Conservation (phyloP, 2,797 vertebrate genomes). For the Aldrovandia affinis region DNA sequence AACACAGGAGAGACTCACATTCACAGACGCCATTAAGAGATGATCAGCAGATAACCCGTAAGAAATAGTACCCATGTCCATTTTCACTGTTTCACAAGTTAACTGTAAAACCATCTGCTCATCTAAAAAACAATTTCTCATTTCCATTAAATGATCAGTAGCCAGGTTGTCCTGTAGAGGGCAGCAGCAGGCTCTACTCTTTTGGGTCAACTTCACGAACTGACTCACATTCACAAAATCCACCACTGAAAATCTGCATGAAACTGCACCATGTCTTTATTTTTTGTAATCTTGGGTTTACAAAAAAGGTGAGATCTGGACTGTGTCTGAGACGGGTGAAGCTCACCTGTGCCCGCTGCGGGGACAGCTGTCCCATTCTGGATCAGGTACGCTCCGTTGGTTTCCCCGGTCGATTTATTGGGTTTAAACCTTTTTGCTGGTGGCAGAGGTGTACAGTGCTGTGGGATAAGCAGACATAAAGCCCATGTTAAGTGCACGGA, state of each 20-base stretch:
- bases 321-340: too few relatives aligned
- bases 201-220: too few relatives aligned
- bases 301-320: too few relatives aligned
- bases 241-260: too few relatives aligned
- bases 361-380: conserved; percentile 56
- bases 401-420: conserved; percentile 62
- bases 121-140: background rate
- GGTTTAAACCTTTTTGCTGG: conserved; percentile 82
- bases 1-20: too few relatives aligned
- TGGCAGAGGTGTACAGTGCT: conserved; percentile 79
- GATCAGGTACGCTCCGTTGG: conserved; percentile 58
- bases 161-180: background rate
- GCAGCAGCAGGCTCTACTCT: background rate
- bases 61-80: too few relatives aligned
- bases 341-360: background rate
- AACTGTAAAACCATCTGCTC: background rate
- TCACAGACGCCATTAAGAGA: too few relatives aligned
- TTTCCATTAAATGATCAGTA: background rate
- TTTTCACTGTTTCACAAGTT: too few relatives aligned
- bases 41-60: too few relatives aligned
- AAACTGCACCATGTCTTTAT: too few relatives aligned
- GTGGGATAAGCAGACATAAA: conserved; percentile 24
- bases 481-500: conserved; percentile 36
- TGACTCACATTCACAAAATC: too few relatives aligned
- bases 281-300: too few relatives aligned